Evolutionary conservation across 2,113 vertebrate species (phyloP), one percentile per base, ranked within the genome.

Genomic region (Salminus brasiliensis): DNA sequence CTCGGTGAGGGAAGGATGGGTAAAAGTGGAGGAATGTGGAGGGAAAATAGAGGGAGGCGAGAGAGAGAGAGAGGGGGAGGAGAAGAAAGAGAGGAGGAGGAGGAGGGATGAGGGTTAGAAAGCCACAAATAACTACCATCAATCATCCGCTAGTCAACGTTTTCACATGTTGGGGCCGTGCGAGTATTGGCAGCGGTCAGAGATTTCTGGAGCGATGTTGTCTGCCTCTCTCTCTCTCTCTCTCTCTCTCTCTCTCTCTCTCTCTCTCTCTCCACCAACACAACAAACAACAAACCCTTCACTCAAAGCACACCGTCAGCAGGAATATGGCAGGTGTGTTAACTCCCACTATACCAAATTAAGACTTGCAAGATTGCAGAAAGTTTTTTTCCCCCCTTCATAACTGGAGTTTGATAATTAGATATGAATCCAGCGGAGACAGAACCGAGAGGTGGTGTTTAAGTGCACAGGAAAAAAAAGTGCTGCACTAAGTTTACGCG

Each of bases 81-180:
- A 67, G 16, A 34, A 67, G 16, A 34, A 67, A 41, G 41, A 23
- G 65, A 89, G 80, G 77, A 85, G 84, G 83, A 87, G 87, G 82
- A 68, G 80, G 76, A 89, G 84, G 85, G 80, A 86, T 88, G 90
- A 86, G 88, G 89, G 90, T 92, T 94, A 89, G 91, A 94, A 93
- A 94, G 93, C 94, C 93, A 94, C 93, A 95, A 96, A 96, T 95
- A 96, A 95, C 93, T 91, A 89, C 94, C 94, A 96, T 96, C 93
- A 96, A 95, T 96, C 95, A 95, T 91, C 84, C 85, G 67, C 92
- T 90, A 93, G 94, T 94, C 95, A 94, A 93, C 89, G 87, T 88
- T 91, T 94, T 93, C 94, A 93, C 87, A 90, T 94, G 93, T 92
- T 93, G 87, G 88, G 92, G 93, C 93, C 91, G 91, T 86, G 83